Evolutionary conservation across 2,797 vertebrate species (phyloP).

Genomic region (Heliangelus exortis): DNA sequence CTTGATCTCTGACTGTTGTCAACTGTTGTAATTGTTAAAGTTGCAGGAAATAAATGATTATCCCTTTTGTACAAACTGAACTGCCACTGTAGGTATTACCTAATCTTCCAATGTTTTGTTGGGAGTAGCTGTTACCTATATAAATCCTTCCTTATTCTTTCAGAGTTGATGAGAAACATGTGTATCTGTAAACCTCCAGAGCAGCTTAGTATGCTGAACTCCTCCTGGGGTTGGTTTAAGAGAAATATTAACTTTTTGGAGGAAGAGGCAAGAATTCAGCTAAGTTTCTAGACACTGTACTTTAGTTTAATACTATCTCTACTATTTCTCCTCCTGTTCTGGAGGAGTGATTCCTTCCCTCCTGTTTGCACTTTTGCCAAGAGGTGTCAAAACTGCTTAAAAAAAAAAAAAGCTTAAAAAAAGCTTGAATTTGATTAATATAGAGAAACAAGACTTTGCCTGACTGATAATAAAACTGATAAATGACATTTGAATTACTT

Average conservation of each 20-base stretch:
- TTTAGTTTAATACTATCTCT: background rate
- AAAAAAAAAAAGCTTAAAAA: constrained; percentile 61
- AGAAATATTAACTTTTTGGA: background rate
- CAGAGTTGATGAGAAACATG: background rate
- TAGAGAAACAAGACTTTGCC: constrained; percentile 87
- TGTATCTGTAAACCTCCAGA: background rate
- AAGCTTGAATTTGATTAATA: constrained; percentile 87
- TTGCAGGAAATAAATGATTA: background rate
- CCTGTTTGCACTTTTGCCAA: constrained; percentile 76
- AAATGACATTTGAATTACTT: constrained; percentile 89
- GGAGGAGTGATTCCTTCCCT: constrained; percentile 55
- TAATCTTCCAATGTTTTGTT: background rate
- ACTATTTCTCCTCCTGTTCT: constrained; percentile 10
- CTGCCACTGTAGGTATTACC: background rate
- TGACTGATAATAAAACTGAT: constrained; percentile 90
- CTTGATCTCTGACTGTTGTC: background rate
- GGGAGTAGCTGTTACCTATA: background rate
- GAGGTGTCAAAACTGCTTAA: constrained; percentile 80
- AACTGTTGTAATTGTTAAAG: background rate
- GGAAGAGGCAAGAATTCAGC: background rate
- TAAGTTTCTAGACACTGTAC: background rate
- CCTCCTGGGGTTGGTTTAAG: constrained; percentile 21
- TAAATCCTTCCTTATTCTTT: background rate
- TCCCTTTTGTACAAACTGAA: background rate
- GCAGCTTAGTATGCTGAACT: background rate